These are phyloP conservation scores for Sinella curviseta DNA, from an alignment of 1,140 invertebrate species.

Conservation along the genomic window DNA sequence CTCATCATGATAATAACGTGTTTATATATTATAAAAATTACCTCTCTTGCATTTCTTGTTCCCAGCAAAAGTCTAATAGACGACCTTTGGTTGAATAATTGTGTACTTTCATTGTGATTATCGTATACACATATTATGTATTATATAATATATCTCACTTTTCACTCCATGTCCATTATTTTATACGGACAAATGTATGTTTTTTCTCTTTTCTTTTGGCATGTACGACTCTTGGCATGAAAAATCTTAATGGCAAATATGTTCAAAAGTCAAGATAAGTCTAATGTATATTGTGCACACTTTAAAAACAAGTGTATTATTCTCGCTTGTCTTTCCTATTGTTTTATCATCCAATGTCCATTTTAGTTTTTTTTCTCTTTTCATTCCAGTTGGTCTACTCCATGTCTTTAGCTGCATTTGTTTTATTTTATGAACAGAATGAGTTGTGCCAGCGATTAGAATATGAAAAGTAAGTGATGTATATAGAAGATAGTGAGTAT, in stretches of 20 bases:
- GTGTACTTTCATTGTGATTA: no score
- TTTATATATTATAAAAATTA: slow-evolving; percentile 15
- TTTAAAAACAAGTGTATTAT: no score
- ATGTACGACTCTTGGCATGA: neutral
- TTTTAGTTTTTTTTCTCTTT: neutral
- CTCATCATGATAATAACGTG: slow-evolving; percentile 14
- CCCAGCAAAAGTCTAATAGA: no score
- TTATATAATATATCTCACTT: no score
- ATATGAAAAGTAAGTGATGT: no score
- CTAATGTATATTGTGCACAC: slow-evolving; percentile 4
- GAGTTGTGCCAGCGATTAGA: neutral
- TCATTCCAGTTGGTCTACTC: no score
- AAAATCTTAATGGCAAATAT: neutral
- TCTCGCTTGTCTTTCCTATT: neutral
- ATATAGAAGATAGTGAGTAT: no score
- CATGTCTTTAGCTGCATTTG: no score
- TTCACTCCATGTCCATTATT: no score
- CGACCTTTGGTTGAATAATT: no score
- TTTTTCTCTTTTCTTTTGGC: neutral
- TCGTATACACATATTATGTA: no score
- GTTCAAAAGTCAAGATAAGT: slow-evolving; percentile 7
- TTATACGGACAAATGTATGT: no score
- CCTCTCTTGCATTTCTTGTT: neutral
- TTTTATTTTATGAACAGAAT: neutral
- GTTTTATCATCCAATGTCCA: neutral